phyloP scores from a whole-genome alignment of 1,140 invertebrate genomes.

The Anadara kagoshimensis region DNA sequence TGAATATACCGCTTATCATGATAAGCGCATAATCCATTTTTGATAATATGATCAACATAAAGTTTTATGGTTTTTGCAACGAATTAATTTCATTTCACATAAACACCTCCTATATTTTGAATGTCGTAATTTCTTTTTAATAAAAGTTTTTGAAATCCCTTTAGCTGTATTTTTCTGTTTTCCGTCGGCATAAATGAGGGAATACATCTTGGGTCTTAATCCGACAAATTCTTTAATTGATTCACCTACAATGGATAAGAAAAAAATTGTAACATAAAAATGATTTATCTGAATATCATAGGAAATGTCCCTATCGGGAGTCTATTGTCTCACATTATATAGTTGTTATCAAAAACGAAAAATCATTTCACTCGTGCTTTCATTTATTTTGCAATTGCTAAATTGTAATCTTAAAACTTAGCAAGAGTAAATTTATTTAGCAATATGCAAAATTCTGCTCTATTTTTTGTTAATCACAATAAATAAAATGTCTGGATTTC shows the following conservation, averaged over 20 bases:
- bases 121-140: conserved; percentile 10
- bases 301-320: not conserved
- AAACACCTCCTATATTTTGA: conserved; percentile 17
- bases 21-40: conserved; percentile 8
- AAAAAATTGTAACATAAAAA: too few relatives aligned
- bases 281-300: too few relatives aligned
- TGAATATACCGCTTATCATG: conserved; percentile 13
- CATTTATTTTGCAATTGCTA: too few relatives aligned
- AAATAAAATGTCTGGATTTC: too few relatives aligned
- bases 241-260: too few relatives aligned
- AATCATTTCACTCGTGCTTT: too few relatives aligned
- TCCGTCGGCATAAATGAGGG: not conserved
- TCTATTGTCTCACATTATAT: too few relatives aligned
- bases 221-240: not conserved
- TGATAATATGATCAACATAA: not conserved
- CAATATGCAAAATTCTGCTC: too few relatives aligned
- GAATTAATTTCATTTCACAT: conserved; percentile 13
- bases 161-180: conserved; percentile 7
- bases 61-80: conserved; percentile 15
- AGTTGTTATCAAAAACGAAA: too few relatives aligned
- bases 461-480: too few relatives aligned
- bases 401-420: too few relatives aligned
- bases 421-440: too few relatives aligned
- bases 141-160: conserved; percentile 7
- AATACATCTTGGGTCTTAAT: not conserved